A percentile compares a stretch with the other conserved stretches of the same genome.
Conservation (phyloP, 1,140 invertebrate genomes). For the Bombus turneri region DNA sequence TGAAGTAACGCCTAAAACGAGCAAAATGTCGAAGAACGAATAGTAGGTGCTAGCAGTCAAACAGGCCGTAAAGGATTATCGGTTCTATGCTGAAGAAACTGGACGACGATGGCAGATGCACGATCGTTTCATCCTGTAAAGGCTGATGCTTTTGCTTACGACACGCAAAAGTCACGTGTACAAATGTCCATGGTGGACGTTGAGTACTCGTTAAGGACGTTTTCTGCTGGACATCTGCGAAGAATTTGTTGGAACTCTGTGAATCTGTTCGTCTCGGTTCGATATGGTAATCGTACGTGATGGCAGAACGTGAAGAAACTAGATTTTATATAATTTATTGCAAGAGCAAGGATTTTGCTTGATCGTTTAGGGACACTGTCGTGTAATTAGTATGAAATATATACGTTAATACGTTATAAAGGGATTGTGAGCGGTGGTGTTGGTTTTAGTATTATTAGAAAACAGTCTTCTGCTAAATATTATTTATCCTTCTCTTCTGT, state of each 20-base stretch:
- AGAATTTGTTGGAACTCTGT: background rate
- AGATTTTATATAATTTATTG: background rate
- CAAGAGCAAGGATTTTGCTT: background rate
- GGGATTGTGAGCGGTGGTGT: background rate
- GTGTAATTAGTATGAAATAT: background rate
- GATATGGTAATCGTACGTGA: too few relatives aligned
- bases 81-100: background rate
- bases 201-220: background rate
- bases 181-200: background rate
- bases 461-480: too few relatives aligned
- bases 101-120: background rate
- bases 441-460: too few relatives aligned
- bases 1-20: conserved; percentile 4
- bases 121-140: conserved; percentile 1
- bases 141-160: background rate
- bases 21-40: background rate
- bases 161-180: background rate
- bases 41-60: background rate
- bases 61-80: background rate
- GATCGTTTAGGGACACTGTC: background rate
- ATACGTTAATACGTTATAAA: background rate
- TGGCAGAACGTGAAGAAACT: too few relatives aligned
- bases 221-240: background rate
- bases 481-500: too few relatives aligned
- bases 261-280: background rate